Percentiles rank a stretch among this genome's conserved stretches.
These are phyloP conservation scores for Uropsilus gracilis DNA, from an alignment of 2,113 vertebrate genomes.

Conservation along the genomic window DNA sequence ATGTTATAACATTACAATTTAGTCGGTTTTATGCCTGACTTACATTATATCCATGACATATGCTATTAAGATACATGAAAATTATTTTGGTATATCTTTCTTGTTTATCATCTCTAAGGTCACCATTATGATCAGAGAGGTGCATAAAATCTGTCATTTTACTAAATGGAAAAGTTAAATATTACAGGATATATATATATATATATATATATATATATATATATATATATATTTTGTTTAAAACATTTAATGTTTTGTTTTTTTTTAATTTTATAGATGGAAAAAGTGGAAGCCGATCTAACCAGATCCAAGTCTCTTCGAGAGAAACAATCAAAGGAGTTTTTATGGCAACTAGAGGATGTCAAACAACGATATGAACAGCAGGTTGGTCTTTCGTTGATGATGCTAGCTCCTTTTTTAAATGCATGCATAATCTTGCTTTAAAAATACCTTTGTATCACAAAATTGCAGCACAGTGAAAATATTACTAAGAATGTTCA, in stretches of 20 bases:
- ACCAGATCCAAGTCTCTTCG: slow-evolving; percentile 91
- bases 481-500: neutral
- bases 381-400: slow-evolving; percentile 88
- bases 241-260: slow-evolving; percentile 87
- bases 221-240: slow-evolving; percentile 36
- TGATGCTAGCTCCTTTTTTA: neutral
- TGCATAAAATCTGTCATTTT: slow-evolving; percentile 2
- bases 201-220: too few species aligned
- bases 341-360: slow-evolving; percentile 90
- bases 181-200: too few species aligned
- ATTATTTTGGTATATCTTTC: neutral
- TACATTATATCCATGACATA: slow-evolving; percentile 19
- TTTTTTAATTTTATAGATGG: slow-evolving; percentile 91
- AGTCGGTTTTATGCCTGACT: neutral
- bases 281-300: slow-evolving; percentile 94
- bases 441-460: neutral
- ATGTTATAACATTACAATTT: neutral
- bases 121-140: neutral
- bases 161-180: neutral
- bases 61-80: neutral
- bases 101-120: neutral
- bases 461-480: neutral
- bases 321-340: slow-evolving; percentile 94
- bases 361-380: slow-evolving; percentile 90
- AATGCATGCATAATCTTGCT: neutral